Percentiles rank a stretch among this genome's conserved stretches.
Evolutionary conservation across 2,113 vertebrate species (phyloP).

Genomic region (Coptodon bakossiorum): DNA sequence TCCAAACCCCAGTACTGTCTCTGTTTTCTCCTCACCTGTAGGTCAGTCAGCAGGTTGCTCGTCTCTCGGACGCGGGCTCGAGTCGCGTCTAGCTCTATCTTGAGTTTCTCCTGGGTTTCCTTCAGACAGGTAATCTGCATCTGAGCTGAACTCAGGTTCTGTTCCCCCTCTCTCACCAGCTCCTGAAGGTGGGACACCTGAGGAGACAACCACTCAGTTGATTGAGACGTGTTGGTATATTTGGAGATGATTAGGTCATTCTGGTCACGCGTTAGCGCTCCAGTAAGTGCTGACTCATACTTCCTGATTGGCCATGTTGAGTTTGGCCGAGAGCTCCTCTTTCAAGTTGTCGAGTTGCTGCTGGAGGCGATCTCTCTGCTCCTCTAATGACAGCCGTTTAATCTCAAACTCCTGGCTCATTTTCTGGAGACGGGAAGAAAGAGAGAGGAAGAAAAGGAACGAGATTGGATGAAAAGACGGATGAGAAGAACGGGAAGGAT

Average conservation of each 20-base stretch:
- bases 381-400: constrained; percentile 83
- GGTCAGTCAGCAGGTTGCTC: constrained; percentile 81
- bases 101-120: constrained; percentile 87
- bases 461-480: not conserved
- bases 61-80: constrained; percentile 84
- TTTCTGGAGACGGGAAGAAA: constrained; percentile 69
- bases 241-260: not conserved
- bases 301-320: constrained; percentile 90
- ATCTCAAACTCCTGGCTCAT: constrained; percentile 92
- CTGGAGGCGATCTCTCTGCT: constrained; percentile 83
- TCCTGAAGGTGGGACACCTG: constrained; percentile 89
- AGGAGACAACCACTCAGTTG: not conserved
- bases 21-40: constrained; percentile 68
- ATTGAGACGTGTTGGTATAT: not conserved
- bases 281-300: constrained; percentile 43
- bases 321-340: constrained; percentile 83
- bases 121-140: constrained; percentile 85
- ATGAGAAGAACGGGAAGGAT: not conserved
- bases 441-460: not conserved
- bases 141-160: constrained; percentile 85
- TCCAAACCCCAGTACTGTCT: not conserved
- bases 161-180: constrained; percentile 83
- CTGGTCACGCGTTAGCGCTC: not conserved
- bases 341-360: constrained; percentile 86
- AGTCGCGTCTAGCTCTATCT: constrained; percentile 84